phyloP scores from a whole-genome alignment of 2,888 invertebrate genomes.

The Syrphus vitripennis region DNA sequence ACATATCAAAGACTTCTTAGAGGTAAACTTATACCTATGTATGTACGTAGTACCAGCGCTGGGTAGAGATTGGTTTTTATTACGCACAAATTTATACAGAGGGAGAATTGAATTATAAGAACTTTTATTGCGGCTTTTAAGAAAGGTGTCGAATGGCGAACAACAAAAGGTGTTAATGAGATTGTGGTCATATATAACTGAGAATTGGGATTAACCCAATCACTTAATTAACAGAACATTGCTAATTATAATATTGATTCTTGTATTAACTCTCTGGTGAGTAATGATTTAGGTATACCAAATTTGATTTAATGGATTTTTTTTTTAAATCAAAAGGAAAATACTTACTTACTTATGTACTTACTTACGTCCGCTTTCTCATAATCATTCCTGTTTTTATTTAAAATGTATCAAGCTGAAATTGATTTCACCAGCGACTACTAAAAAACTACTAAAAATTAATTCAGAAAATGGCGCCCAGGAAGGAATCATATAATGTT shows the following conservation, averaged over 20 bases:
- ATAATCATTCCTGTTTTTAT: too few species aligned
- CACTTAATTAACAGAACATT: conserved; percentile 51
- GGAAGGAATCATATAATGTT: too few species aligned
- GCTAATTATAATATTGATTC: conserved; percentile 38
- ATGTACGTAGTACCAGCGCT: background rate
- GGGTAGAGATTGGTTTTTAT: conserved; percentile 49
- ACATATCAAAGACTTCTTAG: conserved; percentile 32
- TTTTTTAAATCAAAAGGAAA: background rate
- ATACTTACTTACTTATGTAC: too few species aligned
- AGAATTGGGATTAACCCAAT: conserved; percentile 26
- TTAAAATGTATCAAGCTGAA: too few species aligned
- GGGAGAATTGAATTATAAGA: background rate
- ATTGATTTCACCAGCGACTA: too few species aligned
- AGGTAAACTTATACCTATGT: background rate
- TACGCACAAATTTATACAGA: background rate
- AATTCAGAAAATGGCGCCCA: too few species aligned
- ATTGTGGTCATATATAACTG: conserved; percentile 11
- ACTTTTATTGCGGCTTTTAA: conserved; percentile 62
- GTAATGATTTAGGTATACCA: background rate
- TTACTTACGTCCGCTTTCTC: too few species aligned
- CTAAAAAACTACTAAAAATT: too few species aligned
- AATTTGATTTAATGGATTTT: conserved; percentile 25
- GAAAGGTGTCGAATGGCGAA: conserved; percentile 52
- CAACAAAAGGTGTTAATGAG: conserved; percentile 60
- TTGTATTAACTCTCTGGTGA: background rate